Evolutionary conservation across 2,113 vertebrate genomes (phyloP).

Genomic region (Chloebia gouldiae): DNA sequence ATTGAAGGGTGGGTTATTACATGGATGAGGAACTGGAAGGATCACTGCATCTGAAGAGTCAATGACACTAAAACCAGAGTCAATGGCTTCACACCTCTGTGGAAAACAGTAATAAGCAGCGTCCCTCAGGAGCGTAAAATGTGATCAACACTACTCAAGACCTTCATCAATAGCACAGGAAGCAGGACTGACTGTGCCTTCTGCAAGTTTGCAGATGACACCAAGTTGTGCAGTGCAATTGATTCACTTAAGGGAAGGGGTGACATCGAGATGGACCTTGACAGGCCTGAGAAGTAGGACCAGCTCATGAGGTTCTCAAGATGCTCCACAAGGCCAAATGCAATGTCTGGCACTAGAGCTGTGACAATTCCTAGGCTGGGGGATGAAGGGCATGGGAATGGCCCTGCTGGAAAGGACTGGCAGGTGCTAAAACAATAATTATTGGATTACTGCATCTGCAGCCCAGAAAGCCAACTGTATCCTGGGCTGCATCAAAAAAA

Average conservation of each 20-base stretch:
- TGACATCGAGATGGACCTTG: neutral
- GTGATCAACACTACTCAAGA: neutral
- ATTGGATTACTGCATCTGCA: neutral
- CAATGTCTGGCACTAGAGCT: neutral
- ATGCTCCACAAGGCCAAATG: neutral
- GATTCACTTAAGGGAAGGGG: neutral
- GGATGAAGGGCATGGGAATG: neutral
- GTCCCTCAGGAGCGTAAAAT: neutral
- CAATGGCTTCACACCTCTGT: neutral
- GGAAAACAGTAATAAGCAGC: neutral
- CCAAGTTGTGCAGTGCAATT: neutral
- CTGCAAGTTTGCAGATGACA: neutral
- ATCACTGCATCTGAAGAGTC: neutral
- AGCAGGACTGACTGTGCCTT: neutral
- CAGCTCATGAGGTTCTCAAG: neutral
- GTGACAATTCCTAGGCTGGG: neutral
- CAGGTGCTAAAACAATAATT: neutral
- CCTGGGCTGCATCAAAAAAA: neutral
- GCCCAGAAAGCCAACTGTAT: neutral
- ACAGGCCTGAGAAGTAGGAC: neutral
- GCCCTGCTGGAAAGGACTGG: neutral
- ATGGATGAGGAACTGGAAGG: neutral
- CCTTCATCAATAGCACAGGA: neutral
- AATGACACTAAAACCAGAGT: neutral
- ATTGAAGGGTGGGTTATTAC: neutral